A percentile compares a stretch with the other conserved stretches of the same genome.
These are phyloP conservation scores for Australoheros scitulus DNA, from an alignment of 2,113 vertebrate species.

Conservation along the genomic window DNA sequence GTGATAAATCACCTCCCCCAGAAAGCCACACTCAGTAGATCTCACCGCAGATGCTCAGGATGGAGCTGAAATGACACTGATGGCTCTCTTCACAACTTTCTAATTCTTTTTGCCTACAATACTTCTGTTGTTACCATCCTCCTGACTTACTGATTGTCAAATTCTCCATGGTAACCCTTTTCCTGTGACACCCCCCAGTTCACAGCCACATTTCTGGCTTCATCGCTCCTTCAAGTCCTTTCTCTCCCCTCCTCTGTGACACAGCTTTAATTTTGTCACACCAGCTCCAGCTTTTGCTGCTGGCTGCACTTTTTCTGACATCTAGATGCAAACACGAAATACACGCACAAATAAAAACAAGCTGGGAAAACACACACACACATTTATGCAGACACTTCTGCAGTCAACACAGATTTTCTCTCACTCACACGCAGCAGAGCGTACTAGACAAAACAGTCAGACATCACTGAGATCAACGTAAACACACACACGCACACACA, in stretches of 20 bases:
- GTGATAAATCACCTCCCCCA: slow-evolving; percentile 53
- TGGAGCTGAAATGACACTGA: slow-evolving; percentile 41
- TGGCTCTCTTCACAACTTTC: slow-evolving; percentile 21
- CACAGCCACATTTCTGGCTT: not conserved
- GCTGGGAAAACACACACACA: not conserved
- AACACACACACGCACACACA: not conserved
- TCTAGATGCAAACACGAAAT: slow-evolving; percentile 28
- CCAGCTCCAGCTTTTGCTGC: slow-evolving; percentile 36
- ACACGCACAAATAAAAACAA: slow-evolving; percentile 7
- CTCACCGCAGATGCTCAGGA: slow-evolving; percentile 49
- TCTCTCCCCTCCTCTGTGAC: not conserved
- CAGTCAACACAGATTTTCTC: slow-evolving; percentile 5
- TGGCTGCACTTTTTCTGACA: slow-evolving; percentile 46
- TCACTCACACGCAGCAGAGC: not conserved
- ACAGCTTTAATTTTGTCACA: slow-evolving; percentile 43
- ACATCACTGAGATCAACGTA: not conserved
- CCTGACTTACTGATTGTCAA: not conserved
- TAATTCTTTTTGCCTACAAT: slow-evolving; percentile 13
- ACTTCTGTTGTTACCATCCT: not conserved
- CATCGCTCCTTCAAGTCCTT: not conserved
- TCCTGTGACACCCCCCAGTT: not conserved
- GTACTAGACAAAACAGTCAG: not conserved
- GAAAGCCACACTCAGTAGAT: slow-evolving; percentile 54
- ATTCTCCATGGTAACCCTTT: not conserved
- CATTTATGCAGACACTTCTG: not conserved